Evolutionary conservation across 2,888 invertebrate species (phyloP), one percentile per base, ranked within the genome.

Genomic region (Andricus curvator): DNA sequence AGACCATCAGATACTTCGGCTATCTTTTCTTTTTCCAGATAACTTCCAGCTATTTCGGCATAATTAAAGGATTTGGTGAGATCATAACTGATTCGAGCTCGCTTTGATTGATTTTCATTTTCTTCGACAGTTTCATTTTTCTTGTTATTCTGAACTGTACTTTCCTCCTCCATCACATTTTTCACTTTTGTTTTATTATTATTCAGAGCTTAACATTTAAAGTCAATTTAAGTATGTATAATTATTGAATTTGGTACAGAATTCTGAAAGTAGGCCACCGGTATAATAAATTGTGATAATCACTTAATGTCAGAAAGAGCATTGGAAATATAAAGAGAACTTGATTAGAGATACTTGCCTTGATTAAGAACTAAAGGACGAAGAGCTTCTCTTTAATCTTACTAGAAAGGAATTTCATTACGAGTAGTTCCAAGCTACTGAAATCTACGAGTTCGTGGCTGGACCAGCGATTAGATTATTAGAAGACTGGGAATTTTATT

Each of bases 381-480:
- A 78, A 79, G 66, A 79, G 77, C 79, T 79, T 79, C 79, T 62
- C 22, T 25, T 81, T 81, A 81, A 79, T 79, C 70, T 79, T 81
- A 79, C 65, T 65, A 78, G 79, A 79, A 79, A 79, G 79, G 79
- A 81, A 79, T 81, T 81, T 81, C 81, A 81, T 81, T 81, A 48
- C 41, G 44, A 4, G 44, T 48, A 81, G 11, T 68, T 37, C 37
- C 74, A 66, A 77, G 78, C 77, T 77, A 78, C 77, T 74, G 74
- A 82, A 80, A 78, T 80, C 74, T 80, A 76, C 78, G 67, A 80
- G 66, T 60, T 82, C 70, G 74, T 78, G 65, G 60, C 56, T 70
- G 65, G 65, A 51, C 22, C 62, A 25, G 41, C 77, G 67, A 77
- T 81, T 76, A 25, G 25, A 25, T 25, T 25, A 25, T 25, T 25